Conservation (phyloP, 2,888 invertebrate species). For the Ochropleura leucogaster region DNA sequence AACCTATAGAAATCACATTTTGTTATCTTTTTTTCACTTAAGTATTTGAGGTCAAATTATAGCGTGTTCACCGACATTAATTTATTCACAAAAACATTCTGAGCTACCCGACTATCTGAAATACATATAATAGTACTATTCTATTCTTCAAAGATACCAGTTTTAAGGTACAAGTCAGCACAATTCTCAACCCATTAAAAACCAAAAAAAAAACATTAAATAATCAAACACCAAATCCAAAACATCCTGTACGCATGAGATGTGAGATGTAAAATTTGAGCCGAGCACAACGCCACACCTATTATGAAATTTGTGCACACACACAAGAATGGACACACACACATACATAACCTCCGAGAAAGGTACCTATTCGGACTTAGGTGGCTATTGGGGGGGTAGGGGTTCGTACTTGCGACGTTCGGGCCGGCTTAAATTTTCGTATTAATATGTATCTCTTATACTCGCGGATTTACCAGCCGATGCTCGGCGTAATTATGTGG, state of each 20-base stretch:
- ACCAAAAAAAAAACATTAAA: constrained; percentile 14
- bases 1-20: neutral
- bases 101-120: neutral
- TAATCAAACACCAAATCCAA: constrained; percentile 29
- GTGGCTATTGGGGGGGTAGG: constrained; percentile 79
- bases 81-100: no score
- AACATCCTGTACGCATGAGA: constrained; percentile 82
- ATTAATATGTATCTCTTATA: constrained; percentile 89
- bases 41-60: neutral
- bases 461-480: constrained; percentile 84
- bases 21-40: neutral
- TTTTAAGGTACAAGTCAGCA: neutral
- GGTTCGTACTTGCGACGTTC: constrained; percentile 84
- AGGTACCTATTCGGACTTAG: constrained; percentile 84
- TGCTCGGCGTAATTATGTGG: constrained; percentile 81
- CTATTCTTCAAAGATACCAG: neutral
- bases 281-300: constrained; percentile 86
- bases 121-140: no score
- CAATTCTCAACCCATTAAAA: neutral
- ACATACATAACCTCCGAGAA: constrained; percentile 65
- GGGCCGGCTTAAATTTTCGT: constrained; percentile 88
- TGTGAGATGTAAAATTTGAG: constrained; percentile 90
- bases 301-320: constrained; percentile 88
- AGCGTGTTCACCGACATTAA: neutral
- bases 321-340: constrained; percentile 74